Evolutionary conservation across 2,113 vertebrate species (phyloP).

Genomic region (Serilophus lunatus): DNA sequence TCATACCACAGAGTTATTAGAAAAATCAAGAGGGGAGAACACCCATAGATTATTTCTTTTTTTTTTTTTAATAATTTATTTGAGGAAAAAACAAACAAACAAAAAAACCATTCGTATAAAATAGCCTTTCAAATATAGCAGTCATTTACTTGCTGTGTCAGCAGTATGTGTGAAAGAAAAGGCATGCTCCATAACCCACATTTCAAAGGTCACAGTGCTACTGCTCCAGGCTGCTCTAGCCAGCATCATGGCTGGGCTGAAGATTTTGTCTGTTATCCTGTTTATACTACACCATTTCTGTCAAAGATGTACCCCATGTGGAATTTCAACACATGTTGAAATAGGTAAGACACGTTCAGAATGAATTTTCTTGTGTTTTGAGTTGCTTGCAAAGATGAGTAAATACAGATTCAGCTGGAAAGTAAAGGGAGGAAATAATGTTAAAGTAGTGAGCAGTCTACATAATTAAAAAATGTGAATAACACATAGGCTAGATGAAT

Average conservation of each 20-base stretch:
- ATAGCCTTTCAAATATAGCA: background rate
- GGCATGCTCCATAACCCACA: background rate
- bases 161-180: constrained; percentile 4
- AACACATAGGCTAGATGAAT: background rate
- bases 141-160: constrained; percentile 15
- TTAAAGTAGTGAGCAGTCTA: background rate
- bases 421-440: background rate
- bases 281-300: constrained; percentile 6
- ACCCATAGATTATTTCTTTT: background rate
- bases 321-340: constrained; percentile 78
- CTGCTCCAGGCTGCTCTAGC: background rate
- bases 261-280: constrained; percentile 25
- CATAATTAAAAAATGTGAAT: background rate
- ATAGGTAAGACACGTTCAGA: constrained; percentile 67
- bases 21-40: background rate
- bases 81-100: background rate
- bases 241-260: constrained; percentile 50
- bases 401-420: background rate
- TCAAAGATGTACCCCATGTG: constrained; percentile 8
- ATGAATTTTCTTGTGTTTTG: background rate
- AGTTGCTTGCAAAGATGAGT: background rate
- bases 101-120: background rate
- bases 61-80: background rate
- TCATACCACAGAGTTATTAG: background rate
- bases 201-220: constrained; percentile 37